These are phyloP conservation scores for Oligia strigilis DNA, from an alignment of 2,888 invertebrate genomes.

Conservation along the genomic window DNA sequence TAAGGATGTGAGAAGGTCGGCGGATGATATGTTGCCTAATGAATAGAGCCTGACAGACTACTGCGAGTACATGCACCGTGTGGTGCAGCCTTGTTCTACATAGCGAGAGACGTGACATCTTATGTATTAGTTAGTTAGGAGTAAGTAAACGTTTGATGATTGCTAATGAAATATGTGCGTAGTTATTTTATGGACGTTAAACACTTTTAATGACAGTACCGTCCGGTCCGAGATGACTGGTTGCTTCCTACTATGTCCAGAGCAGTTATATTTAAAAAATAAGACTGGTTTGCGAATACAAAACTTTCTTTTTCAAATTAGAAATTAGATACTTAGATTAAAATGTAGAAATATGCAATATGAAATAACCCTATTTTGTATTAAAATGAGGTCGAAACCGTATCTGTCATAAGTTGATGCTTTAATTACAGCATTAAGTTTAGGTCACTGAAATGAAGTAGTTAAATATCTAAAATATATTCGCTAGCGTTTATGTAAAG, in stretches of 20 bases:
- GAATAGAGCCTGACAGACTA: not conserved
- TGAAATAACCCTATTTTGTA: not conserved
- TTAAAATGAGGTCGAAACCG: not conserved
- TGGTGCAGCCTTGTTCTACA: conserved; percentile 48
- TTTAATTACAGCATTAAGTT: not conserved
- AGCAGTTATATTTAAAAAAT: too few relatives aligned
- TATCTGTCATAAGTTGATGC: not conserved
- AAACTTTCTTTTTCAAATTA: not conserved
- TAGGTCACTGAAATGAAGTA: not conserved
- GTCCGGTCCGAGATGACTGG: not conserved
- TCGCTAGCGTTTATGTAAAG: not conserved
- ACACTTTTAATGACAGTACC: not conserved
- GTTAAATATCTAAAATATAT: not conserved
- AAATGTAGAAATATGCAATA: not conserved
- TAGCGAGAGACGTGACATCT: conserved; percentile 28
- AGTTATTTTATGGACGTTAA: conserved; percentile 13
- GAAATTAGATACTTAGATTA: too few relatives aligned
- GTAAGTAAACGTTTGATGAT: conserved; percentile 14
- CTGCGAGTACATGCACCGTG: not conserved
- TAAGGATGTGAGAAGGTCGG: conserved; percentile 25
- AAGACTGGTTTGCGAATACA: not conserved
- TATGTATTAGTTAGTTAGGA: conserved; percentile 8
- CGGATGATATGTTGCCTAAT: not conserved
- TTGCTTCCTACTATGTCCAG: not conserved
- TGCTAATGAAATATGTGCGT: not conserved